Base-by-base conservation (phyloP, 1,140 invertebrate species). In the Onthophagus taurus region DNA sequence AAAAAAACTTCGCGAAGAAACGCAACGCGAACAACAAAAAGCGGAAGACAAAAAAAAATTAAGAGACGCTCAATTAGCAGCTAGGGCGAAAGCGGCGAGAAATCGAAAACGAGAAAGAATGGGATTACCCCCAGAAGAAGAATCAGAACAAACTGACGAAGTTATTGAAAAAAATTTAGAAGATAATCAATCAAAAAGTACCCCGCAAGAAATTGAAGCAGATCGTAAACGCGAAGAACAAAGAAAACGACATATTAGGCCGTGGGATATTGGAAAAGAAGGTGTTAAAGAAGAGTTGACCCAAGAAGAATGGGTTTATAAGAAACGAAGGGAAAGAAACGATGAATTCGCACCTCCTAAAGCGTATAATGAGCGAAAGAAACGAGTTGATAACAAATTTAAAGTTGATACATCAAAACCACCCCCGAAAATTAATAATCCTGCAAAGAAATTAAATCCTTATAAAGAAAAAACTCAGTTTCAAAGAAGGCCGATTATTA, bases 301-400 rank as follows among this genome's bases (percentile, higher is more conserved):
- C 0, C 85, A 89, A 69, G 78, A 85, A 61, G 78, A 88, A 66
- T 89, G 85, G 80, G 74, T 85, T 8, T 70, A 83, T 43, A 78
- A 83, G 53, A 77, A 84, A 59, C 71, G 84, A 39, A 63, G 68
- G 46, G 74, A 83, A 54, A 71, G 85, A 44, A 64, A 65, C 7
- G 42, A 68, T 4, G 82, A 87, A 60, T 89, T 88, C 63, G 83
- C 79, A 1, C 80, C 80, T 4, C 59, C 64, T 2, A 53, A 34
- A 21, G 44, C 49, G 31, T 65, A 63, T 57, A 54, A 29, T 11
- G 44, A 47, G 7, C 13, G 46, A 8, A 45, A 60, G 37, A 54
- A 39, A 26, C 8, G 16, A 9, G 14, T 14, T 19, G 23, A 20
- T 3, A 37, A n/a, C 6, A 29, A 48, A 26, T 23, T 35, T 12